Evolutionary conservation across 2,888 invertebrate species (phyloP).

Genomic region (Stenodera caucasica): DNA sequence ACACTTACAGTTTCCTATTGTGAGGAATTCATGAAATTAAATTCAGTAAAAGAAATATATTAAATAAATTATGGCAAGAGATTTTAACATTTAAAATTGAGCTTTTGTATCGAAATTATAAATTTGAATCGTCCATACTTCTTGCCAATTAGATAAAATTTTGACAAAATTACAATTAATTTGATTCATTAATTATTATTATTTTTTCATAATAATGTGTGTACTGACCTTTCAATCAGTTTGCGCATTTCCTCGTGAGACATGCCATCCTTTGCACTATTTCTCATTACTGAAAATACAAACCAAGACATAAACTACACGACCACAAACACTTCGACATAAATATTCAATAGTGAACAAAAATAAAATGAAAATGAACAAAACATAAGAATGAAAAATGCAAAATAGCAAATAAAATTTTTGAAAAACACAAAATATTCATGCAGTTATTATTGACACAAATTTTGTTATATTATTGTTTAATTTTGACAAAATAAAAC

Average conservation of each 20-base stretch:
- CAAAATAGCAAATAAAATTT: constrained; percentile 22
- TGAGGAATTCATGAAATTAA: constrained; percentile 58
- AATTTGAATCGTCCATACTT: too few species aligned
- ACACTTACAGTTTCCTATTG: constrained; percentile 79
- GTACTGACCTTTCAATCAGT: constrained; percentile 94
- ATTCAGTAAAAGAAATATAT: not conserved
- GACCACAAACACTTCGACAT: constrained; percentile 50
- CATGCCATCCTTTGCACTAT: constrained; percentile 85
- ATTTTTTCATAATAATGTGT: constrained; percentile 22
- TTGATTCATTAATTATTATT: too few species aligned
- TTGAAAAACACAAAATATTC: constrained; percentile 22
- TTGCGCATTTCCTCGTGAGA: constrained; percentile 96
- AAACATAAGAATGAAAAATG: constrained; percentile 21
- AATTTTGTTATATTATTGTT: constrained; percentile 9
- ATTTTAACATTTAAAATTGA: too few species aligned
- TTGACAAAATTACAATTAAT: too few species aligned
- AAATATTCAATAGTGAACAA: constrained; percentile 18
- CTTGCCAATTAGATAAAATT: too few species aligned
- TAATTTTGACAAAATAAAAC: not conserved
- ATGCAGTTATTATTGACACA: constrained; percentile 39
- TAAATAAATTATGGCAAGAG: not conserved
- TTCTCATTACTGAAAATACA: constrained; percentile 64
- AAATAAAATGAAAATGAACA: constrained; percentile 20
- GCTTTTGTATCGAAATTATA: too few species aligned
- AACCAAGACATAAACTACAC: constrained; percentile 51